Evolutionary conservation across 1,140 invertebrate species (phyloP), one percentile per base, ranked within the genome.

Genomic region (Prorops nasuta): DNA sequence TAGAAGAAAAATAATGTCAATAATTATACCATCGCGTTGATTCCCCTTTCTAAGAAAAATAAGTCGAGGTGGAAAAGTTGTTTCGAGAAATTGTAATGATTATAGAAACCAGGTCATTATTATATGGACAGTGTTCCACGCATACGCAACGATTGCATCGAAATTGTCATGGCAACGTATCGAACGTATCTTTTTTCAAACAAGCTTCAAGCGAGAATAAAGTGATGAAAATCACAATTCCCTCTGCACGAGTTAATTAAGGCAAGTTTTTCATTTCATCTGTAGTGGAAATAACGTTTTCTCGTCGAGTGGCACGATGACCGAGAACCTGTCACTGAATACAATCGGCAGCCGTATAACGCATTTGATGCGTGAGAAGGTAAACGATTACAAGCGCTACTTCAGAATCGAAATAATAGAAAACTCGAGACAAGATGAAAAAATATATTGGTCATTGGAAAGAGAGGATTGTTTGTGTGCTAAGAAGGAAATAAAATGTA

Each of bases 301-400:
- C 24, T 9, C 1, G 1, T 24, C 3, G 6, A 28, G 21, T 19
- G n/a, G 14, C 8, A 9, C n/a, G 1, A 60, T 51, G 50, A 64
- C 43, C 17, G 49, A 49, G 10, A 44, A 41, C 21, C 34, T 66
- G 1, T 57, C 66, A 4, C 18, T 64, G 18, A 37, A 59, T 15
- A 44, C 43, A 10, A 39, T 9, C 12, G 9, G 18, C 3, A 54
- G 34, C 31, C 53, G 56, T 0, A 39, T 58, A 0, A 22, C 17
- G 12, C 37, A 44, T 0, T 21, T 56, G 14, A 31, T 54, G 1
- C 51, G 36, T 0, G 59, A 69, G 16, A 67, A 69, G 54, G 67
- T 69, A 52, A 58, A 18, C 21, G 24, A 19, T 15, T 49, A 34
- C 8, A 35, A 44, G n/a, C n/a, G n/a, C n/a, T n/a, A n/a, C n/a